A percentile compares a stretch with the other conserved stretches of the same genome.
phyloP scores from a whole-genome alignment of 2,797 vertebrate genomes.

The Enteromius thamalakanensis region DNA sequence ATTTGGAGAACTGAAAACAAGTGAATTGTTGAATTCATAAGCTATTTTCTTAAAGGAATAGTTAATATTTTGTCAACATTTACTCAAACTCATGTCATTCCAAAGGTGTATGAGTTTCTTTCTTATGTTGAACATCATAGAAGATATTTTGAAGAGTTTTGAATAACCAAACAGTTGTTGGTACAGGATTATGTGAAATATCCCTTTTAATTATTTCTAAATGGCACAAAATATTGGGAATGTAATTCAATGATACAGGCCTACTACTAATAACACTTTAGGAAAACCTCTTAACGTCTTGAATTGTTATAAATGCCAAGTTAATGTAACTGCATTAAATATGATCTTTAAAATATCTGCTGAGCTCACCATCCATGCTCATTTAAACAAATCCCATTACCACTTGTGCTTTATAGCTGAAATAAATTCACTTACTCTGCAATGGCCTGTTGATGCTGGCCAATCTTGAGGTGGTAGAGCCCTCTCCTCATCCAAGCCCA shows the following conservation, averaged over 20 bases:
- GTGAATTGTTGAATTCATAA: not conserved
- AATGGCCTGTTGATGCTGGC: constrained; percentile 86
- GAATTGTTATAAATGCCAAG: not conserved
- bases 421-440: constrained; percentile 85
- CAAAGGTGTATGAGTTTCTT: not conserved
- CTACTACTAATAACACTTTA: not conserved
- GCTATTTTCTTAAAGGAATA: not conserved
- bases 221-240: not conserved
- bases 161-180: not conserved
- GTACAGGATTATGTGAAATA: not conserved
- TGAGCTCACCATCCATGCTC: not conserved
- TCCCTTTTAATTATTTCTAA: not conserved
- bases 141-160: not conserved
- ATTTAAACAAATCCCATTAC: not conserved
- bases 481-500: constrained; percentile 98
- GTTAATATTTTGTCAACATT: not conserved
- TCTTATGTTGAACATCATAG: not conserved
- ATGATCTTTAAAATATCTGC: not conserved
- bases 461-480: constrained; percentile 87
- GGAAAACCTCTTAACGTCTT: not conserved
- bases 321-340: not conserved
- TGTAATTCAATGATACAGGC: not conserved
- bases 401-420: not conserved
- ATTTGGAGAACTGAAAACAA: not conserved
- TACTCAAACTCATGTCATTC: not conserved